These are phyloP conservation scores for Cephus sareptanus DNA, from an alignment of 2,888 invertebrate species.

Conservation along the genomic window DNA sequence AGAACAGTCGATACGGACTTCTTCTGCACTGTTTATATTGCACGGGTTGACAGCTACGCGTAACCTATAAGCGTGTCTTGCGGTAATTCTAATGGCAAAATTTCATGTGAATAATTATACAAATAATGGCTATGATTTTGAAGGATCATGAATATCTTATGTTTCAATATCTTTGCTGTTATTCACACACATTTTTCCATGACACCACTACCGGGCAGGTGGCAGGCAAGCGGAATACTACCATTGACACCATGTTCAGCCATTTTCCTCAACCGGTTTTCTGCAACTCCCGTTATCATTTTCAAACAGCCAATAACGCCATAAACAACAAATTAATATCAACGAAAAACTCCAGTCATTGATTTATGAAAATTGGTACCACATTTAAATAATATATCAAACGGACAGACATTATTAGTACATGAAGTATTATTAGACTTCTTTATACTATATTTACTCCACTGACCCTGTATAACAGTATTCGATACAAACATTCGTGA, in stretches of 20 bases:
- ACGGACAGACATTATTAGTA: neutral
- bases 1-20: neutral
- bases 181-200: neutral
- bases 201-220: neutral
- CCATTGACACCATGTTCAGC: neutral
- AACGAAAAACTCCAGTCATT: neutral
- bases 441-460: neutral
- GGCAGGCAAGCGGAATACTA: neutral
- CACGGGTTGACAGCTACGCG: neutral
- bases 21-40: constrained; percentile 15
- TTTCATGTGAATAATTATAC: neutral
- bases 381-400: neutral
- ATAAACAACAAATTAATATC: neutral
- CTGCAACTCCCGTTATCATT: neutral
- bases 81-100: neutral
- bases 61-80: neutral
- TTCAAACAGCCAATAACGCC: neutral
- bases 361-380: neutral
- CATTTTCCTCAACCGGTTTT: neutral
- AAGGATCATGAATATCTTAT: neutral
- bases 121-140: neutral
- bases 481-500: neutral
- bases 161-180: neutral
- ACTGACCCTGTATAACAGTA: neutral
- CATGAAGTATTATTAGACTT: neutral